Base-by-base conservation (phyloP, 2,797 vertebrate genomes). In the Gymnopithys bicolor region DNA sequence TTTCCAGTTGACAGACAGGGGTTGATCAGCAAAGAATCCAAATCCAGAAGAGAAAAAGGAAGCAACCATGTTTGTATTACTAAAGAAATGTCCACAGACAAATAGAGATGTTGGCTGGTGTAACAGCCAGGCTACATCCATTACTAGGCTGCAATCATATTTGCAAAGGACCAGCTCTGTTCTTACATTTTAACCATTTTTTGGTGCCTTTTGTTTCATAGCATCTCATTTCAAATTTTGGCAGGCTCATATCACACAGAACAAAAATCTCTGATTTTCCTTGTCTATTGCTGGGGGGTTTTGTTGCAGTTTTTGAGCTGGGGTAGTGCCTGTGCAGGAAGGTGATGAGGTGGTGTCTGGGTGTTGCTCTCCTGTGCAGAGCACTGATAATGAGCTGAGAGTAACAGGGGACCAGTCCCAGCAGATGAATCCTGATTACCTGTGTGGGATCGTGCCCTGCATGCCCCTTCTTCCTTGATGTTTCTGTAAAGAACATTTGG, bases 371-470 rank as follows among this genome's bases (percentile, higher is more conserved):
- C 71, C 98, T 98, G 97, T 78, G 94, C 97, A 93, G 98, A 99
- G 97, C 98, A 96, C 98, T 97, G 98, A 97, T 99, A 99, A 99
- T 99, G 99, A 99, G 99, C 99, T 99, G 87, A 66, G 75, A 98
- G 98, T 98, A 98, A 98, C 98, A 97, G 97, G 97, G 97, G 98
- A 98, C 73, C 95, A 96, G 97, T 99, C 99, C 98, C 98, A 97
- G 96, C 98, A 98, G 98, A 98, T 98, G 98, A 98, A 98, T 98
- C 98, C 98, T 98, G 98, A 99, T 99, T 99, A 99, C 98, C 98
- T 98, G 98, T 97, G 97, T 97, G 97, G 97, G 94, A 97, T 96
- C 88, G 78, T 97, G 98, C 97, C 67, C 90, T 73, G 86, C 90
- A 96, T 96, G 94, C 91, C 93, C 94, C 93, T 96, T 97, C 96